These are phyloP conservation scores for Coreoperca whiteheadi DNA, from an alignment of 2,113 vertebrate species.

Conservation along the genomic window DNA sequence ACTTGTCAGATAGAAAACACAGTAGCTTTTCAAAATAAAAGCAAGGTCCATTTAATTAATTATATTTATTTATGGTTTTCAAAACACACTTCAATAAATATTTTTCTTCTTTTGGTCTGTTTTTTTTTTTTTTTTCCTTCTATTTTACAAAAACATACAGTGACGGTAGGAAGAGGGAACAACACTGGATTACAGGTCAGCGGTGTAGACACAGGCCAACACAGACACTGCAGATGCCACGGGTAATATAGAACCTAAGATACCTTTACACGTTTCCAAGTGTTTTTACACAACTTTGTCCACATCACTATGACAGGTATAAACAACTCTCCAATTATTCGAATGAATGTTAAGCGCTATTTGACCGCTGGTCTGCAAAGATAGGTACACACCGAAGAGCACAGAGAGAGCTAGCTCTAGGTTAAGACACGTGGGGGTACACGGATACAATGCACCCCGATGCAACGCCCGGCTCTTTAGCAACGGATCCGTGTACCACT, in stretches of 20 bases:
- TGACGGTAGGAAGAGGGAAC: slow-evolving; percentile 64
- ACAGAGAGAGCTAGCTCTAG: slow-evolving; percentile 49
- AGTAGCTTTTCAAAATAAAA: slow-evolving; percentile 86
- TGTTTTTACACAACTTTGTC: slow-evolving; percentile 48
- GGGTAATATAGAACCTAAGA: slow-evolving; percentile 38
- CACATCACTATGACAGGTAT: slow-evolving; percentile 61
- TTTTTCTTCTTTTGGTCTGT: slow-evolving; percentile 62
- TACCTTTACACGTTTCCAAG: slow-evolving; percentile 47
- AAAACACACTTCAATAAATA: slow-evolving; percentile 87
- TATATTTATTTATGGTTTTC: slow-evolving; percentile 71
- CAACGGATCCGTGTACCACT: not conserved
- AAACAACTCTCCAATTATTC: slow-evolving; percentile 27
- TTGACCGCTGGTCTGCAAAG: slow-evolving; percentile 41
- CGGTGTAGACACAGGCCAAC: slow-evolving; percentile 60
- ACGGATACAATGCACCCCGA: slow-evolving; percentile 15
- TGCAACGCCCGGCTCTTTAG: slow-evolving; percentile 7
- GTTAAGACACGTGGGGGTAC: slow-evolving; percentile 71
- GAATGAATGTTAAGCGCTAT: slow-evolving; percentile 35
- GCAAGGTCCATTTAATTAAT: slow-evolving; percentile 79
- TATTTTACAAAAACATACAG: slow-evolving; percentile 77
- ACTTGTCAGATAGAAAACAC: slow-evolving; percentile 84
- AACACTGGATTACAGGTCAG: slow-evolving; percentile 68
- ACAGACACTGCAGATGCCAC: slow-evolving; percentile 58
- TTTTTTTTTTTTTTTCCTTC: slow-evolving; percentile 44
- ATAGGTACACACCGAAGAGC: slow-evolving; percentile 51